Conservation (phyloP, 2,113 vertebrate species). For the Ailurus styani region DNA sequence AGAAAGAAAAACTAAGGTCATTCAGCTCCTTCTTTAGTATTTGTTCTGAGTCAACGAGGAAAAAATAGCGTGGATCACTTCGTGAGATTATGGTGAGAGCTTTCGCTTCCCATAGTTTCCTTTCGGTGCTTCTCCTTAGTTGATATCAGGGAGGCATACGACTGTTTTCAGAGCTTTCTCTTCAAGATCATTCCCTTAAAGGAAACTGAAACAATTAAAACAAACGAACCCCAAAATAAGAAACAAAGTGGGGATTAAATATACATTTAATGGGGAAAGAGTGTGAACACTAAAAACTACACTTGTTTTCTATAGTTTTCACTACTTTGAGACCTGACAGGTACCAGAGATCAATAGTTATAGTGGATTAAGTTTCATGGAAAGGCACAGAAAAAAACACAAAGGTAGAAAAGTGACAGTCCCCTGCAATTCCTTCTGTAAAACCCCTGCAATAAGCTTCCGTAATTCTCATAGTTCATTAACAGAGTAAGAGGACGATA, state of each 20-base stretch:
- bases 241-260: neutral
- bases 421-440: neutral
- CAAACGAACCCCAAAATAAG: neutral
- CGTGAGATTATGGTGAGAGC: neutral
- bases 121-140: neutral
- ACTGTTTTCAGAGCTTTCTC: neutral
- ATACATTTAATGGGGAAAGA: neutral
- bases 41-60: constrained; percentile 7
- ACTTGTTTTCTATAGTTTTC: neutral
- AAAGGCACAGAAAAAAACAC: neutral
- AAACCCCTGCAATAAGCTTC: too few species aligned
- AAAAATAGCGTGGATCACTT: neutral
- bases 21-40: neutral
- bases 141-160: neutral
- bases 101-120: neutral
- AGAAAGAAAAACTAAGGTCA: neutral
- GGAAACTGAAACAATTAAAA: neutral
- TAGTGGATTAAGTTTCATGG: neutral
- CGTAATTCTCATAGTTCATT: neutral
- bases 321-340: neutral
- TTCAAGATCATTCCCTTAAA: neutral
- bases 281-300: neutral
- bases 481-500: neutral
- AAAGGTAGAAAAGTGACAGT: neutral
- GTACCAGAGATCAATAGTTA: neutral